Base-by-base conservation (phyloP, 2,113 vertebrate species). In the Sceloporus undulatus region DNA sequence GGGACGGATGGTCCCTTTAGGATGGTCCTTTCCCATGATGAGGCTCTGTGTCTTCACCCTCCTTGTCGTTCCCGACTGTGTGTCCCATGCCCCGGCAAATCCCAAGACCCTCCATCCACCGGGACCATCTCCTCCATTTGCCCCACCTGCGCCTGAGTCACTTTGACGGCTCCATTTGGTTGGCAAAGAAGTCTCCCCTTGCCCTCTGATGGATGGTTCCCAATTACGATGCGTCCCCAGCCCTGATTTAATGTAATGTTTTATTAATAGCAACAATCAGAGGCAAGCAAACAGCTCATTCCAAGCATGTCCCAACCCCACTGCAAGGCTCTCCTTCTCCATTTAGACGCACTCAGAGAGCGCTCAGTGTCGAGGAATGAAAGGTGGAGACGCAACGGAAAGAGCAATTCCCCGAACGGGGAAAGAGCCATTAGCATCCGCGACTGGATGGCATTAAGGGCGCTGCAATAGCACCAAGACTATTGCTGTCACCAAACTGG, bases 221-320 rank as follows among this genome's bases (percentile, higher is more conserved):
- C 96, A 96, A 96, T 97, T 96, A 95, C 92, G 76, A 81, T 90
- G 38, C 10, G 42, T 56, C 54, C 56, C 11, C 77, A 94, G 94
- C 87, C 89, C 92, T 40, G 93, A 93, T 95, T 96, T 94, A 96
- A 96, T 95, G 90, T 75, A 91, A 96, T 95, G 92, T 94, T 96
- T 97, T 96, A 97, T 96, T 97, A 97, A 97, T 94, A 96, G 95
- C 88, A 91, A 91, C 94, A 87, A 94, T 95, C 95, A 92, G 91
- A 91, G 90, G 88, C 93, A 92, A 95, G 95, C 96, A 96, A 96
- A 96, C 94, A 90, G 92, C 95, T 95, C 91, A 87, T 93, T 95
- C 94, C 0, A 4, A 0, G 7, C 87, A 23, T 27, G 21, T 0
- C 25, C 85, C 38, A 38, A 42, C 85, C 90, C 88, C 89, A 8